Evolutionary conservation across 92 coral and sea anemone genomes (phyloP), one percentile per base, ranked within the genome.

Genomic region (Paramuricea clavata): DNA sequence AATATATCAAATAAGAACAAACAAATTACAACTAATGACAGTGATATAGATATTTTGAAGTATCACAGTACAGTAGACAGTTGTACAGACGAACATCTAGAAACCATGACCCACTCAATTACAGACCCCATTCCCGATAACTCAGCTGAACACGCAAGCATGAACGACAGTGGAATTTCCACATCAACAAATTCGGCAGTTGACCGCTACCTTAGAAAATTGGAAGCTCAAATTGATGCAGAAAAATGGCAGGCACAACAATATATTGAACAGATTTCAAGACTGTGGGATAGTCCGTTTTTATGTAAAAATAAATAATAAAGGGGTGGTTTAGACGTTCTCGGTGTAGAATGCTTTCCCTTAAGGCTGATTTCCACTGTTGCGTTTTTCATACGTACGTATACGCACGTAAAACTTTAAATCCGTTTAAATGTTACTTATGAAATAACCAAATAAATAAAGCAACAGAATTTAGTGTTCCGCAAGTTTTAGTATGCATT

Each of bases 191-290:
- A 8, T 19, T 19, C 62, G 62, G 60, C 94, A 28, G 90, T 70
- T 4, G 92, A 88, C 44, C 71, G 84, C 64, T 87, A 91, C 22
- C 86, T 91, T 69, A 85, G 67, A 80, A 88, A 93, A 36, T 86
- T 94, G 22, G 94, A 89, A 39, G 87, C 89, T 65, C 92, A 94
- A 81, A 80, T 94, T 25, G 81, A 83, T 17, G 77, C 85, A 49
- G 94, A 97, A 61, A 89, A 90, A 83, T 78, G 35, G 32, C 87
- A 86, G 79, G 93, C 95, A 0, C 59, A 90, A 62, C 94, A 93
- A 31, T 94, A 93, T 17, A 69, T 97, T 65, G 89, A 93, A 28
- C 94, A 97, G 68, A 85, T 97, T 76, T 87, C 92, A 76, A 90
- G 81, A 26, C 90, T 97, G 61, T 97, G 98, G 97, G 86, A 88